Base-by-base conservation (phyloP, 2,797 vertebrate genomes). In the Podarcis siculus region DNA sequence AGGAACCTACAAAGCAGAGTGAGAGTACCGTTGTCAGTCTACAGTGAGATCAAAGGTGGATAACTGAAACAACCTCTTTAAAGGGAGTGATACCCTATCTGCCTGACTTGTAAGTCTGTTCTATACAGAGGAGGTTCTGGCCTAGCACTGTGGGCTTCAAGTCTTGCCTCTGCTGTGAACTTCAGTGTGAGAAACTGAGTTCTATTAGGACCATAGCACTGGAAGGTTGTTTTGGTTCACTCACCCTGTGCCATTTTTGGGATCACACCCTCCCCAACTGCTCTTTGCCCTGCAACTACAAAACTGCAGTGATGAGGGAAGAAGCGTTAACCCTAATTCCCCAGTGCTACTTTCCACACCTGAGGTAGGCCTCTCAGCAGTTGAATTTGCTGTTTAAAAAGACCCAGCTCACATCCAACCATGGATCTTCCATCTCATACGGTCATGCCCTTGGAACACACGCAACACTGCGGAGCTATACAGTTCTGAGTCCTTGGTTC, bases 1-100 rank as follows among this genome's bases (percentile, higher is more conserved):
- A 97, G 90, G 98, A 98, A 95, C 98, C 99, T 99, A 97, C 79
- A 96, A 89, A 94, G 86, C 87, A 73, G 80, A 90, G 83, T 79
- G 79, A 92, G 87, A 83, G 87, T 66, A 89, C 81, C 86, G 79
- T 25, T 78, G 6, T 85, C 61, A 67, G 58, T 42, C 19, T 45
- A 45, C 58, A 23, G 58, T 32, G 35, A 32, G 27, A 23, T 7
- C 73, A 23, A 77, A 78, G 35, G 61, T 13, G 69, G 30, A 13
- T 15, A 17, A n/a, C 67, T 30, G 67, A 27, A 30, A 30, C 35
- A 32, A n/a, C n/a, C n/a, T 5, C 69, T 32, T 72, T 15, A 72
- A 15, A 72, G n/a, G n/a, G 69, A 72, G 69, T 15, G 19, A 35
- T 55, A 55, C 13, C 49, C 49, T 55, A 55, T 55, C 49, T 55